A percentile compares a stretch with the other conserved stretches of the same genome.
phyloP scores from a whole-genome alignment of 2,113 vertebrate species.

The Megalops atlanticus region DNA sequence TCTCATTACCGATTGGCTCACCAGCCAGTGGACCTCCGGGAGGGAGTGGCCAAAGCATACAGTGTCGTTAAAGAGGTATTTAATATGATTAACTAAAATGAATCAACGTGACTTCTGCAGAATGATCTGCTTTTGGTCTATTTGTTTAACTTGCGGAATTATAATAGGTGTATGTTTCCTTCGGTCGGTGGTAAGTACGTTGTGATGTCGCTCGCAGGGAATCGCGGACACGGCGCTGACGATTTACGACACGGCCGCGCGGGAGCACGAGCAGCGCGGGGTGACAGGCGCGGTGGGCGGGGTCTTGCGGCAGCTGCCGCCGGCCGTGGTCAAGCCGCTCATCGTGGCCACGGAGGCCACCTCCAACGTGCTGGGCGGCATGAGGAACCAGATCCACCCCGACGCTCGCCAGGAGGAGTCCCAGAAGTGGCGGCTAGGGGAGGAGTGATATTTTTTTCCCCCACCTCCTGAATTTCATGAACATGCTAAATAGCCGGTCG shows the following conservation, averaged over 20 bases:
- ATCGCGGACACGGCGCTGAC: slow-evolving; percentile 94
- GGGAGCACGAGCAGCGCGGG: slow-evolving; percentile 94
- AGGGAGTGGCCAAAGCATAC: slow-evolving; percentile 97
- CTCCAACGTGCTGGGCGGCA: slow-evolving; percentile 92
- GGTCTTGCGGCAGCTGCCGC: slow-evolving; percentile 93
- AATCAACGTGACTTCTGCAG: neutral
- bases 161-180: too few relatives aligned
- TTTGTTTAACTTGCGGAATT: neutral
- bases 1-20: slow-evolving; percentile 86
- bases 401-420: slow-evolving; percentile 95
- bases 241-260: slow-evolving; percentile 92
- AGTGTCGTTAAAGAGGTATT: slow-evolving; percentile 94
- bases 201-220: slow-evolving; percentile 69
- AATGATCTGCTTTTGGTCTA: neutral
- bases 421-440: slow-evolving; percentile 93
- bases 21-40: slow-evolving; percentile 92
- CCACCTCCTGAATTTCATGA: slow-evolving; percentile 29
- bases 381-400: slow-evolving; percentile 97
- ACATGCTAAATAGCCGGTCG: slow-evolving; percentile 21
- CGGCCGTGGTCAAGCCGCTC: slow-evolving; percentile 90
- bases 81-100: too few relatives aligned
- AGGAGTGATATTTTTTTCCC: slow-evolving; percentile 72
- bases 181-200: too few relatives aligned
- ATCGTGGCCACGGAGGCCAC: slow-evolving; percentile 97
- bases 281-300: slow-evolving; percentile 95